phyloP scores from a whole-genome alignment of 2,888 invertebrate genomes.

The Arge pagana region DNA sequence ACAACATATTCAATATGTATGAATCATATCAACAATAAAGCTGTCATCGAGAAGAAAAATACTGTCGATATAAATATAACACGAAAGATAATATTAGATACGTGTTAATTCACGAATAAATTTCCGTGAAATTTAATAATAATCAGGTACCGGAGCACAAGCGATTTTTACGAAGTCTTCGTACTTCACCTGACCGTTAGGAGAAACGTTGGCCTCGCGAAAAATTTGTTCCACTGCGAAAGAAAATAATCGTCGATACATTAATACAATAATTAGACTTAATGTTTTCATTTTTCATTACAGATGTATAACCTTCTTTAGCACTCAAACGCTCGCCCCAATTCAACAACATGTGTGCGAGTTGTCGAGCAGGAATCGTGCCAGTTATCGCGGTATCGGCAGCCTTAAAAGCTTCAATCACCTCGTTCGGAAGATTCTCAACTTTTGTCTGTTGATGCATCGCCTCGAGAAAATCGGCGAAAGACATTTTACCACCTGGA shows the following conservation, averaged over 20 bases:
- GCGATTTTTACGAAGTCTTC: slow-evolving; percentile 92
- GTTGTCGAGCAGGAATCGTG: slow-evolving; percentile 78
- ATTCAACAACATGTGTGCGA: slow-evolving; percentile 82
- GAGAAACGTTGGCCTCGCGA: slow-evolving; percentile 85
- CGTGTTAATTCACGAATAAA: too few species aligned
- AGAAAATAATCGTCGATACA: too few species aligned
- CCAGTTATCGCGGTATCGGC: slow-evolving; percentile 77
- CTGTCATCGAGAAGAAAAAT: neutral
- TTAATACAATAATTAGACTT: slow-evolving; percentile 1
- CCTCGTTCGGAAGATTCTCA: slow-evolving; percentile 82
- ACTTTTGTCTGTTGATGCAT: slow-evolving; percentile 89
- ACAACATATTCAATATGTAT: neutral
- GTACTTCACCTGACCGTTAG: slow-evolving; percentile 80
- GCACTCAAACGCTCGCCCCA: slow-evolving; percentile 87
- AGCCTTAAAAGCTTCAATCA: slow-evolving; percentile 88
- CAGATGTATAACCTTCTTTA: slow-evolving; percentile 62
- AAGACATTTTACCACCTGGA: slow-evolving; percentile 90
- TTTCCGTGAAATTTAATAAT: slow-evolving; percentile 70
- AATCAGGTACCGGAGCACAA: slow-evolving; percentile 91
- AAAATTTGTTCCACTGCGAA: slow-evolving; percentile 81
- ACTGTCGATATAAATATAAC: too few species aligned
- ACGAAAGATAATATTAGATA: too few species aligned
- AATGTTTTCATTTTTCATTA: neutral
- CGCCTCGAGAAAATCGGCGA: slow-evolving; percentile 93
- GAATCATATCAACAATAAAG: neutral